A percentile compares a stretch with the other conserved stretches of the same genome.
Conservation (phyloP, 1,140 invertebrate genomes). For the Daktulosphaira vitifoliae region DNA sequence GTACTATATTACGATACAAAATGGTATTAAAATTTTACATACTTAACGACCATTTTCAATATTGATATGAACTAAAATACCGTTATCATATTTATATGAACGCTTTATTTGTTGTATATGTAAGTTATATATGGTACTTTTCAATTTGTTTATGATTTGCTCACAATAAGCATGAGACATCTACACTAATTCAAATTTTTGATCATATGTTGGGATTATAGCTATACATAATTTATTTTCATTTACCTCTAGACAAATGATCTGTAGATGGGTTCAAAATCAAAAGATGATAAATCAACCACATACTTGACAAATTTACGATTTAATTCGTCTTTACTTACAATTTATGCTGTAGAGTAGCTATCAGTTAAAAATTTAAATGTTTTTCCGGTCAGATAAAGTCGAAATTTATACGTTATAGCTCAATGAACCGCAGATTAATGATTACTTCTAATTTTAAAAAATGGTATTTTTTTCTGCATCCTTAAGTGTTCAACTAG, state of each 20-base stretch:
- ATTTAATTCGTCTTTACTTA: background rate
- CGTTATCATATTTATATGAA: too few species aligned
- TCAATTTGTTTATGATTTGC: too few species aligned
- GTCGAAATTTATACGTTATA: background rate
- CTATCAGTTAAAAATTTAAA: background rate
- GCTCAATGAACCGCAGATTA: background rate
- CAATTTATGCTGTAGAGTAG: too few species aligned
- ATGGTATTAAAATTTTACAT: background rate
- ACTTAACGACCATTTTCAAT: background rate
- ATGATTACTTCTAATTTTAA: background rate
- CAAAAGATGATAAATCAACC: too few species aligned
- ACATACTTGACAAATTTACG: too few species aligned
- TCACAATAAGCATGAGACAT: too few species aligned
- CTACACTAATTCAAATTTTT: too few species aligned
- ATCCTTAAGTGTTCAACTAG: background rate
- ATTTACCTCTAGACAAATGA: background rate
- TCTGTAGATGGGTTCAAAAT: too few species aligned
- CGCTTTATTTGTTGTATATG: too few species aligned
- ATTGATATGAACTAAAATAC: slow-evolving; percentile 4
- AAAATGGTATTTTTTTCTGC: background rate
- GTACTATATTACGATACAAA: background rate
- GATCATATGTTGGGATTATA: too few species aligned
- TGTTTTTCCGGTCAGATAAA: background rate
- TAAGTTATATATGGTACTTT: too few species aligned
- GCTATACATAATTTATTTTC: too few species aligned